A percentile compares a stretch with the other conserved stretches of the same genome.
phyloP scores from a whole-genome alignment of 2,113 vertebrate genomes.

The Chloroceryle aenea region DNA sequence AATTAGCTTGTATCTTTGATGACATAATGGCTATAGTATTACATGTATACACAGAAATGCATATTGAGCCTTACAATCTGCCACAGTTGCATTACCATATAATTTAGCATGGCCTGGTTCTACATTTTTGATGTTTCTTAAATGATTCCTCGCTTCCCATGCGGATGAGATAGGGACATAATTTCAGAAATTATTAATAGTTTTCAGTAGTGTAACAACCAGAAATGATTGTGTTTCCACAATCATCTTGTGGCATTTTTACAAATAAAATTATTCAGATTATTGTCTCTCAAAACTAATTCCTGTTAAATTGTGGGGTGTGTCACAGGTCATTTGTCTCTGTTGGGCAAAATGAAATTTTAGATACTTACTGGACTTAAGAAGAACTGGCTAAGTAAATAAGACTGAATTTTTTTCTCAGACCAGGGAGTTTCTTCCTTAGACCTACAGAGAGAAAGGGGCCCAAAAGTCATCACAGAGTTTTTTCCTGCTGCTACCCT shows the following conservation, averaged over 20 bases:
- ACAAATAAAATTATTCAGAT: background rate
- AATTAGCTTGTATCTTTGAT: constrained; percentile 9
- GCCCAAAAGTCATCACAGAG: background rate
- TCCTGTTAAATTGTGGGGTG: background rate
- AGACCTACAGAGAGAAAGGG: background rate
- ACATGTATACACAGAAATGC: background rate
- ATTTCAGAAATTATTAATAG: background rate
- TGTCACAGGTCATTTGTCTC: background rate
- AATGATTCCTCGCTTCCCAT: background rate
- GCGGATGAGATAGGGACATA: background rate
- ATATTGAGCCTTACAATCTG: background rate
- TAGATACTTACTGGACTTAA: background rate
- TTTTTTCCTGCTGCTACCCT: background rate
- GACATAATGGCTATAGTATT: background rate
- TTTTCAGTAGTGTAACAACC: background rate
- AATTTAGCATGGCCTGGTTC: background rate
- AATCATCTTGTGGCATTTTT: background rate
- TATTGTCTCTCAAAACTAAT: background rate
- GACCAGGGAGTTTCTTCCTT: background rate
- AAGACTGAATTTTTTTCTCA: background rate
- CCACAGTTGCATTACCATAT: background rate
- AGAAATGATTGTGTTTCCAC: background rate
- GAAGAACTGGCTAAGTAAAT: background rate
- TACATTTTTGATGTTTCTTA: background rate
- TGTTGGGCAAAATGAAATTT: background rate